Percentiles rank a stretch among this genome's conserved stretches.
Evolutionary conservation across 2,888 invertebrate genomes (phyloP).

Genomic region (Entomobrya proxima): DNA sequence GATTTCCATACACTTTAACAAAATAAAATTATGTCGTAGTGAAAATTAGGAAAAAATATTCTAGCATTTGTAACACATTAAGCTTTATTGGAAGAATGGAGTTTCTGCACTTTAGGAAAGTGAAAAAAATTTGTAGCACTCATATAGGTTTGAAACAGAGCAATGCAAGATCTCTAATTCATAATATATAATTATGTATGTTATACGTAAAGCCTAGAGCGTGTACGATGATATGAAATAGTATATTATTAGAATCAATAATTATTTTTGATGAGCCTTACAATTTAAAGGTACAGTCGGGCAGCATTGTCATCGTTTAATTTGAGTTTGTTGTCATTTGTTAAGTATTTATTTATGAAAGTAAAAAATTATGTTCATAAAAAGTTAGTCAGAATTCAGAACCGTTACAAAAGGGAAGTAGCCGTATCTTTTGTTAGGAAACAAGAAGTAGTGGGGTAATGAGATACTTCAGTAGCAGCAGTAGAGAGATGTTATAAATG

Average conservation of each 20-base stretch:
- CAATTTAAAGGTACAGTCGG: neutral
- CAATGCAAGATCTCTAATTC: slow-evolving; percentile 30
- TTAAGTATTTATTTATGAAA: neutral
- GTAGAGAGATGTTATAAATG: too few relatives aligned
- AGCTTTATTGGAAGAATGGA: neutral
- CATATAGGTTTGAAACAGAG: too few relatives aligned
- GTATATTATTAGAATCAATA: neutral
- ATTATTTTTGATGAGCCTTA: slow-evolving; percentile 12
- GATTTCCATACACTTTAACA: too few relatives aligned
- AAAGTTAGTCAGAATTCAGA: neutral
- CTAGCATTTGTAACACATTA: too few relatives aligned
- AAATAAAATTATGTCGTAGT: too few relatives aligned
- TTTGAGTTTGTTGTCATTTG: neutral
- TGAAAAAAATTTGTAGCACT: too few relatives aligned
- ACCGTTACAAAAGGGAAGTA: neutral
- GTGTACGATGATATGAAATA: neutral
- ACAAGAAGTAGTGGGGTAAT: too few relatives aligned
- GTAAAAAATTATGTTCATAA: neutral
- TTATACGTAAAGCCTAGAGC: neutral
- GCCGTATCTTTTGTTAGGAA: too few relatives aligned
- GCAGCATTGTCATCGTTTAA: slow-evolving; percentile 23
- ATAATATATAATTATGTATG: slow-evolving; percentile 20
- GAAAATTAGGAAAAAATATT: too few relatives aligned
- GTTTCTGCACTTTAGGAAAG: neutral
- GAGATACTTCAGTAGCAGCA: too few relatives aligned